Base-by-base conservation (phyloP, 1,140 invertebrate species). In the Caerostris darwini region DNA sequence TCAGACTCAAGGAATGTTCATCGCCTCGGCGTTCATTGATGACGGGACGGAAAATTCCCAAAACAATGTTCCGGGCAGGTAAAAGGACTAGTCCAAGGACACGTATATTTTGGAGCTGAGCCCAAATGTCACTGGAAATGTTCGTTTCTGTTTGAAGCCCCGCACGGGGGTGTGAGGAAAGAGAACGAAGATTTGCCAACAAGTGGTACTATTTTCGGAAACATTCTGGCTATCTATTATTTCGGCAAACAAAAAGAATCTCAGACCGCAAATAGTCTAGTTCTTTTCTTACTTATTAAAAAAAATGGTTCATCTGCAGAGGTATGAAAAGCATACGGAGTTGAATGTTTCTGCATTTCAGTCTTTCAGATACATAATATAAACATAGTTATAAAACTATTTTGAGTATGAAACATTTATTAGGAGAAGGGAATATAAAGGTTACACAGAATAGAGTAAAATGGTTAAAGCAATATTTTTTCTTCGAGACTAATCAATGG, bases 51-150 rank as follows among this genome's bases (percentile, higher is more conserved):
- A 50, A 81, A 53, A 7, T 91, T 91, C 61, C 54, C 69, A 81
- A 91, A 92, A 92, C 90, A 92, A 92, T 64, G 90, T 69, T 19
- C 64, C 7, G 50, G 14, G 19, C 77, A 92, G 90, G 90, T 92
- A 92, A 92, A 92, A 85, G 90, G 82, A 92, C 90, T 92, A 69
- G 57, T 85, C 81, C 90, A 92, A 92, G 90, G 90, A 58, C 90
- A 67, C 81, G 34, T 7, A 67, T 77, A 19, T 61, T 91, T 82
- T 91, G 57, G 90, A 91, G 34, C 50, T 56, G 50, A 82, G 54
- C 77, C 67, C 69, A 82, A 56, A 82, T 91, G 77, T 91, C 90
- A 82, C 71, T 53, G 90, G 53, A 89, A 69, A 89, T 64, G 64
- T 56, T 53, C 59, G 50, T 89, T 89, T 89, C 59, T 56, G 56